phyloP scores from a whole-genome alignment of 2,113 vertebrate genomes.

The Chaetodon auriga region DNA sequence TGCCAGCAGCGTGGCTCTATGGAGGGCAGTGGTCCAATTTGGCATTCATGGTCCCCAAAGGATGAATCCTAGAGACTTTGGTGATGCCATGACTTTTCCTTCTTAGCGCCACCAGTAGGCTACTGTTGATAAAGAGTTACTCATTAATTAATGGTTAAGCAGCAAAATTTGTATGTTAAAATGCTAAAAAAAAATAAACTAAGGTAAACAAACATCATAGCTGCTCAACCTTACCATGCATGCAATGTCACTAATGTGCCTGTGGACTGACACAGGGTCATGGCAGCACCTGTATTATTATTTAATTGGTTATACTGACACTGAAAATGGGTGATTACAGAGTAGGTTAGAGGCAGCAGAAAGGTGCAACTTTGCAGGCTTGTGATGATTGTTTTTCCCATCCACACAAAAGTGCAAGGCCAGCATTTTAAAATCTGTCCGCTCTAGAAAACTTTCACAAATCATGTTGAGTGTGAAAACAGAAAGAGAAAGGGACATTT shows the following conservation, averaged over 20 bases:
- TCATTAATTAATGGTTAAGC: too few species aligned
- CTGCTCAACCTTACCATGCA: neutral
- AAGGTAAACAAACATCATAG: neutral
- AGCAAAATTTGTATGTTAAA: too few species aligned
- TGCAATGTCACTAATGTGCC: neutral
- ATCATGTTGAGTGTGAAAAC: neutral
- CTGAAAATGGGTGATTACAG: slow-evolving; percentile 1
- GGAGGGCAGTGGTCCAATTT: too few species aligned
- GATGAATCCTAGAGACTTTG: too few species aligned
- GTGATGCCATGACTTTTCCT: too few species aligned
- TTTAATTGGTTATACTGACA: neutral
- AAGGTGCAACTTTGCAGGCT: neutral
- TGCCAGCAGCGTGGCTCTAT: too few species aligned
- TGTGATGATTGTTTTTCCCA: neutral
- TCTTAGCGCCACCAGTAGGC: too few species aligned
- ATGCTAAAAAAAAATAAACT: too few species aligned
- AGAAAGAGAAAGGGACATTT: neutral
- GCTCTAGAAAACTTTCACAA: neutral
- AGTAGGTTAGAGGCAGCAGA: neutral
- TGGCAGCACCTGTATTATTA: neutral
- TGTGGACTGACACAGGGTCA: neutral
- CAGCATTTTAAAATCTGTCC: neutral
- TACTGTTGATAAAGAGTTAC: too few species aligned
- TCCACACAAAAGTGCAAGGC: neutral
- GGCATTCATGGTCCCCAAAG: too few species aligned